Evolutionary conservation across 2,888 invertebrate species (phyloP), one percentile per base, ranked within the genome.

Genomic region (Calliphora vomitoria): DNA sequence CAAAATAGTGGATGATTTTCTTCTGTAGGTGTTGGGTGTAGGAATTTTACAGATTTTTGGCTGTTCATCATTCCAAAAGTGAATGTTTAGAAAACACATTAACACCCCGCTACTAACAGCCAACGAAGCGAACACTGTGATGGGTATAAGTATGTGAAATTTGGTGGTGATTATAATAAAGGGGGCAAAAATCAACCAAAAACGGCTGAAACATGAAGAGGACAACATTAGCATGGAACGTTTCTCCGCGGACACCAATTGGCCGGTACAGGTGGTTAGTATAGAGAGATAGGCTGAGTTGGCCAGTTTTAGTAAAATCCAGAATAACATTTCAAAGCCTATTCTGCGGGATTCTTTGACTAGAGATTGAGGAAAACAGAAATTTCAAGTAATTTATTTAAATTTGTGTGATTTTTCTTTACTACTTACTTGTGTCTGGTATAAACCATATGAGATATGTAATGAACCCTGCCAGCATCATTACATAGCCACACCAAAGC

Each of bases 191-290:
- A 92, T 88, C 18, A 93, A 72, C 88, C 92, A 93, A 35, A 92
- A 88, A 4, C 93, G 90, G 15, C 93, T 93, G 82, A 92, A 93
- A 0, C 92, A 91, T 13, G 91, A 90, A 15, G 93, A 92, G 3
- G 93, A 93, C 35, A 91, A 90, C 90, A 92, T 91, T 5, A 93
- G 89, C 0, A 91, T 78, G 0, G 90, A 82, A 1, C 92, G 90
- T 18, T 93, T 93, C 10, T 91, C 91, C 0, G 88, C 71, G 2
- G 91, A 90, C 0, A 94, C 93, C 83, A 94, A 89, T 85, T 94
- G 93, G 0, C 92, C 92, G 0, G 94, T 93, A 71, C 94, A 94
- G 0, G 93, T 93, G 35, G 92, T 93, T 0, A 94, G 90, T 13
- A 94, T 92, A 3, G 93, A 93, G 55, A 94, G 90, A 0, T 92